A percentile compares a stretch with the other conserved stretches of the same genome.
These are phyloP conservation scores for Leuciscus idus DNA, from an alignment of 2,113 vertebrate species.

Conservation along the genomic window DNA sequence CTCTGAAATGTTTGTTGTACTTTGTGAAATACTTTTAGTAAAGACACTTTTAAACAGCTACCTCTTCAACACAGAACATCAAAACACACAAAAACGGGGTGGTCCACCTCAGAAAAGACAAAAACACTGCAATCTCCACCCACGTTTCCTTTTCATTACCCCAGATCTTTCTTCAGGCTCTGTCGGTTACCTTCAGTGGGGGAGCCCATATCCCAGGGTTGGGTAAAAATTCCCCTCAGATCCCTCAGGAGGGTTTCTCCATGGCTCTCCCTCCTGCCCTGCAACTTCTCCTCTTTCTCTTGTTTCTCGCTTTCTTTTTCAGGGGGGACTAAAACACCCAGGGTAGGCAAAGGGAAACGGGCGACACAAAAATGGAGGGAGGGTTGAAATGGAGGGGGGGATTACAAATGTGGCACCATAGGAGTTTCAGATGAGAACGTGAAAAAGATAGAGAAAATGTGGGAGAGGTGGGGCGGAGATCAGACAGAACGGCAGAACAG, in stretches of 20 bases:
- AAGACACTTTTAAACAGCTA: neutral
- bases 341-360: neutral
- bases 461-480: neutral
- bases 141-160: neutral
- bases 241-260: constrained; percentile 80
- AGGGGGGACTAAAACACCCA: constrained; percentile 46
- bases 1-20: neutral
- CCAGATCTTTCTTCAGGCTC: constrained; percentile 6
- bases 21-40: neutral
- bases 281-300: constrained; percentile 70
- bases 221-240: constrained; percentile 82
- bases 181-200: constrained; percentile 77
- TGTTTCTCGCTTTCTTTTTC: constrained; percentile 72
- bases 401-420: constrained; percentile 44
- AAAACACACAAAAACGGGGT: neutral
- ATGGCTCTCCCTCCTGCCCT: constrained; percentile 75
- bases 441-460: neutral
- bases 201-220: constrained; percentile 78
- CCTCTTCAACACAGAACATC: constrained; percentile 25
- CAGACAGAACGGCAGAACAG: neutral
- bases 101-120: neutral
- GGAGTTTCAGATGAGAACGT: neutral
- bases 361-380: neutral
- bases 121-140: constrained; percentile 30
- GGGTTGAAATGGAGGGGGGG: neutral